A percentile compares a stretch with the other conserved stretches of the same genome.
phyloP scores from a whole-genome alignment of 2,888 invertebrate genomes.

The Drosophila cognata region DNA sequence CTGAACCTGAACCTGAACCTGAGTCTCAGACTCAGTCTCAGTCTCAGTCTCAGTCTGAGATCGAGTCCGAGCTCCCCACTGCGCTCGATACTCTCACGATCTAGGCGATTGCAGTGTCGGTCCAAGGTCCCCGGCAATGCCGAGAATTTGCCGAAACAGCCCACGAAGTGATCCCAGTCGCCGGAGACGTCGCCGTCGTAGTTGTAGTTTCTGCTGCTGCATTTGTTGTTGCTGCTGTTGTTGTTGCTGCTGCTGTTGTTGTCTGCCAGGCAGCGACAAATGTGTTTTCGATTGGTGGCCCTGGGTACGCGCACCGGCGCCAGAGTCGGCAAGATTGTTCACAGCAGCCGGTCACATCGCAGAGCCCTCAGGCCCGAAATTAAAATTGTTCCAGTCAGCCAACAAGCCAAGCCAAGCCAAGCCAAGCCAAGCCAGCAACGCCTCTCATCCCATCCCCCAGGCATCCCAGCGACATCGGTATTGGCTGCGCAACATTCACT shows the following conservation, averaged over 20 bases:
- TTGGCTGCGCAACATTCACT: constrained; percentile 42
- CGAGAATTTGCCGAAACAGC: constrained; percentile 76
- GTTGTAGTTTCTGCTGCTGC: constrained; percentile 7
- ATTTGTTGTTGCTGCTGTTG: constrained; percentile 1
- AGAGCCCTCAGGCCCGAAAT: constrained; percentile 44
- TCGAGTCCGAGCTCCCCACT: constrained; percentile 11
- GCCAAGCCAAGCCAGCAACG: neutral
- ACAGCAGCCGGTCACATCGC: constrained; percentile 39
- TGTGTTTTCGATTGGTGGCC: constrained; percentile 77
- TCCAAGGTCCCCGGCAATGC: constrained; percentile 55
- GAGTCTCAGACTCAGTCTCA: neutral
- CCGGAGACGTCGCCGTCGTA: constrained; percentile 27
- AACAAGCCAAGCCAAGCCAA: neutral
- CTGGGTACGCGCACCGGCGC: constrained; percentile 59
- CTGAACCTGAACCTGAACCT: constrained; percentile 8
- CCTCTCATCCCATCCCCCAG: constrained; percentile 3
- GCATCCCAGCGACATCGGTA: neutral
- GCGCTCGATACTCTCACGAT: constrained; percentile 72
- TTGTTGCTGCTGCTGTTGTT: constrained; percentile 40
- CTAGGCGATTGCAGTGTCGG: constrained; percentile 60
- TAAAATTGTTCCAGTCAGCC: constrained; percentile 58
- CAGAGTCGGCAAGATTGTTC: constrained; percentile 67
- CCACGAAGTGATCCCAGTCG: constrained; percentile 64
- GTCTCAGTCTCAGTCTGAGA: neutral
- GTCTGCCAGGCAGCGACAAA: constrained; percentile 63